Conservation (phyloP, 2,797 vertebrate genomes). For the Enteromius paludinosus region DNA sequence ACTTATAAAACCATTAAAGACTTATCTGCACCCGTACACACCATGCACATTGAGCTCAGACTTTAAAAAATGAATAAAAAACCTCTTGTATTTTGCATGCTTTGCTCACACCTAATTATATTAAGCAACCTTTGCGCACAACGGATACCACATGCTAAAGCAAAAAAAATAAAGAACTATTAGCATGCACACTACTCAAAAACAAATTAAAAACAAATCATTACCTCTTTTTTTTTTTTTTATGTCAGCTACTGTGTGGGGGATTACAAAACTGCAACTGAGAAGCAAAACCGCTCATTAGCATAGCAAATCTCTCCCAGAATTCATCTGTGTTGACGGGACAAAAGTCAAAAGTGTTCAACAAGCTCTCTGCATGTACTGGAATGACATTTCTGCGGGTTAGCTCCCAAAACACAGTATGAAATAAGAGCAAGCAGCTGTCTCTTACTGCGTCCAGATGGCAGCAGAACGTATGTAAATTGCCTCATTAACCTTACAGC, state of each 20-base stretch:
- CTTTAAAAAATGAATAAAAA: not conserved
- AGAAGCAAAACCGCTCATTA: slow-evolving; percentile 25
- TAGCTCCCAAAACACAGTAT: slow-evolving; percentile 58
- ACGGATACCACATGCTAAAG: slow-evolving; percentile 5
- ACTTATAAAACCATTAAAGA: slow-evolving; percentile 2
- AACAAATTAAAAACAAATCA: slow-evolving; percentile 20
- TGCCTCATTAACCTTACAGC: slow-evolving; percentile 83
- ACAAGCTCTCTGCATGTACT: slow-evolving; percentile 51
- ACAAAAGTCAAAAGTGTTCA: slow-evolving; percentile 50
- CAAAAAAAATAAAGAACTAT: slow-evolving; percentile 8
- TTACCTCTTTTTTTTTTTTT: not conserved
- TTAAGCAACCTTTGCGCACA: not conserved
- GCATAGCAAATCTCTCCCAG: slow-evolving; percentile 1
- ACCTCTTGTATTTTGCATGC: not conserved
- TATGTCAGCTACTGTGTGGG: slow-evolving; percentile 17
- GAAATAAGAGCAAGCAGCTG: slow-evolving; percentile 69
- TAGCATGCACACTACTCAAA: not conserved
- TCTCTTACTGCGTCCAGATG: slow-evolving; percentile 73
- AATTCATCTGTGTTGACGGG: slow-evolving; percentile 1
- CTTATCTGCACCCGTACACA: not conserved
- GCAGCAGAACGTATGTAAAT: slow-evolving; percentile 77
- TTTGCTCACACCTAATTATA: slow-evolving; percentile 8
- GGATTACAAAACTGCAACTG: slow-evolving; percentile 2
- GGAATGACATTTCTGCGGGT: slow-evolving; percentile 66
- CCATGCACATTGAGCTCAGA: not conserved